A percentile compares a stretch with the other conserved stretches of the same genome.
Evolutionary conservation across 2,797 vertebrate genomes (phyloP).

Genomic region (Phrynocephalus forsythii): DNA sequence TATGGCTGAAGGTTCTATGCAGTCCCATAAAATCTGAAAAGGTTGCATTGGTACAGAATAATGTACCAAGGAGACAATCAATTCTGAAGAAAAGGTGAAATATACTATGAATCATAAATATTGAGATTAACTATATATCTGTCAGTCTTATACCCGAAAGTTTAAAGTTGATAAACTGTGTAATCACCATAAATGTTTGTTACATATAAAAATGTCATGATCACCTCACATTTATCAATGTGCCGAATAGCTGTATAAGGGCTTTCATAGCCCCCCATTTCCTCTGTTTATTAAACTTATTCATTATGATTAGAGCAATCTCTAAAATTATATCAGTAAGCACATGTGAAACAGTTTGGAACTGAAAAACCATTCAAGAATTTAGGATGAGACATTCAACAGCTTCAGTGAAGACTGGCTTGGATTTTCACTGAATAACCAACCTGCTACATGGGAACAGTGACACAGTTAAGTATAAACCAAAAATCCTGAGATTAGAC

Average conservation of each 20-base stretch:
- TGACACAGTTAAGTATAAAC: not conserved
- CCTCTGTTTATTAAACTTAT: not conserved
- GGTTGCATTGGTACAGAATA: not conserved
- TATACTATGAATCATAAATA: not conserved
- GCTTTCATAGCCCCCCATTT: not conserved
- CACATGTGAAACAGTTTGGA: not conserved
- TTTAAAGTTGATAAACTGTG: not conserved
- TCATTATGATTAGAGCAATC: not conserved
- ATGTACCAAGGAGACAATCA: not conserved
- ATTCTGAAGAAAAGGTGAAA: too few relatives aligned
- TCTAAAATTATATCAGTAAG: not conserved
- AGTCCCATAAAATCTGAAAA: not conserved
- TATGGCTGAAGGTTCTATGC: not conserved
- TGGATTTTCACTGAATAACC: not conserved
- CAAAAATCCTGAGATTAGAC: not conserved
- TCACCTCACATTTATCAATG: not conserved
- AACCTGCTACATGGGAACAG: not conserved
- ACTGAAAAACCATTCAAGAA: too few relatives aligned
- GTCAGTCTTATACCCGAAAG: not conserved
- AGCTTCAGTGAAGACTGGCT: not conserved
- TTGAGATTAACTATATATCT: not conserved
- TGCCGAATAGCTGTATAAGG: not conserved
- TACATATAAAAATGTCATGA: not conserved
- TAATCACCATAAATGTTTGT: too few relatives aligned
- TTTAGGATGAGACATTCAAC: not conserved